Evolutionary conservation across 2,797 vertebrate genomes (phyloP).

Genomic region (Trichosurus vulpecula): DNA sequence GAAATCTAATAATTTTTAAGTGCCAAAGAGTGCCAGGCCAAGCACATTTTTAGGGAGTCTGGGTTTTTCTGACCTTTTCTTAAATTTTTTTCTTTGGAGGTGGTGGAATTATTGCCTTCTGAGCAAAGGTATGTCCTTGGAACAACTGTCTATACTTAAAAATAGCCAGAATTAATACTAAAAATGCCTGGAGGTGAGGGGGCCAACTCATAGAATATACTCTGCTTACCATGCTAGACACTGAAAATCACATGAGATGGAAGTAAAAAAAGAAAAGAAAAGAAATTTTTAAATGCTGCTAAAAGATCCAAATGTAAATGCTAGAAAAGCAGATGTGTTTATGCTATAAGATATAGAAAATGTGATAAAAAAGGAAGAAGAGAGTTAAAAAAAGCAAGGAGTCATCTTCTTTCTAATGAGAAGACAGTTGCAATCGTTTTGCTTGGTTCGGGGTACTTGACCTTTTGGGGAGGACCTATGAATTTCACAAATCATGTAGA

Average conservation of each 20-base stretch:
- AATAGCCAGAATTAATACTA: constrained; percentile 43
- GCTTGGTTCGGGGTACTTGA: constrained; percentile 17
- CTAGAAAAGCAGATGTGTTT: constrained; percentile 70
- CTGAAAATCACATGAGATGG: constrained; percentile 50
- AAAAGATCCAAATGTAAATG: constrained; percentile 43
- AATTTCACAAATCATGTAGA: neutral
- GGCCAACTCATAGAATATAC: constrained; percentile 38
- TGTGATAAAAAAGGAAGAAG: neutral
- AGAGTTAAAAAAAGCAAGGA: neutral
- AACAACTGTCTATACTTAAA: constrained; percentile 59
- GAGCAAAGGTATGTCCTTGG: constrained; percentile 54
- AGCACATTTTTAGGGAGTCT: constrained; percentile 50
- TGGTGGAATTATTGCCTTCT: constrained; percentile 57
- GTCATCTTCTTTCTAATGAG: neutral
- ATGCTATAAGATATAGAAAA: constrained; percentile 44
- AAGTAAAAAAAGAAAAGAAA: constrained; percentile 49
- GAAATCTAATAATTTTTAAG: constrained; percentile 30
- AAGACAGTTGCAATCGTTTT: neutral
- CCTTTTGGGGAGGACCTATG: neutral
- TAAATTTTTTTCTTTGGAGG: constrained; percentile 57
- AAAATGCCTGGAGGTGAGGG: constrained; percentile 47
- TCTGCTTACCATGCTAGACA: constrained; percentile 51
- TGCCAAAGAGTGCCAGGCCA: constrained; percentile 48
- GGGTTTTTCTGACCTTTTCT: constrained; percentile 52
- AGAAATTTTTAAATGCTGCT: constrained; percentile 17